These are phyloP conservation scores for Hormaphis cornu DNA, from an alignment of 1,140 invertebrate genomes.

Conservation along the genomic window DNA sequence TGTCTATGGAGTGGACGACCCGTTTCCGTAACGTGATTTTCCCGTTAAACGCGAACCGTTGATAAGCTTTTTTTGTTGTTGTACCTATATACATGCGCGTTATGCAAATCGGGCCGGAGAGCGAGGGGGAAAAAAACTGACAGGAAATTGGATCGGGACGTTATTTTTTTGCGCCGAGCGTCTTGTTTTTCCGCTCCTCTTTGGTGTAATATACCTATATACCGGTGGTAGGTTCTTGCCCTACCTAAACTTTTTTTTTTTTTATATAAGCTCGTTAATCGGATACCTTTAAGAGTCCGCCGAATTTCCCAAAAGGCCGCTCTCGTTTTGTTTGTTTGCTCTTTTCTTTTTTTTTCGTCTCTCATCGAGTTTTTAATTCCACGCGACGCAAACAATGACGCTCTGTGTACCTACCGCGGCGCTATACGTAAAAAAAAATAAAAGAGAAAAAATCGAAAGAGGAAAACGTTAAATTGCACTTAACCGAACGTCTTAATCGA, in stretches of 20 bases:
- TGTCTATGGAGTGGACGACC: too few species aligned
- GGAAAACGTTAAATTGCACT: conserved; percentile 26
- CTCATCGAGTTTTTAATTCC: not conserved
- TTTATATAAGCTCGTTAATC: not conserved
- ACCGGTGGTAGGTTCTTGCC: too few species aligned
- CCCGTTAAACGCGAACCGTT: not conserved
- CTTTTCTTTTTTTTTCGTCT: conserved; percentile 12
- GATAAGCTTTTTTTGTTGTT: conserved; percentile 22
- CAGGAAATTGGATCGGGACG: conserved; percentile 24
- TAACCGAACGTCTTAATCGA: not conserved
- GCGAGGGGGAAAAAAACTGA: not conserved
- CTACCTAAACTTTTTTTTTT: not conserved
- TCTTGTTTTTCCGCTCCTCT: not conserved
- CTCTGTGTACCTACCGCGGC: too few species aligned
- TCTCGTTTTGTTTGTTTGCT: not conserved
- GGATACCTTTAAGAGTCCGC: not conserved
- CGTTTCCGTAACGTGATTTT: not conserved
- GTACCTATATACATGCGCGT: too few species aligned
- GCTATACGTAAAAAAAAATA: too few species aligned
- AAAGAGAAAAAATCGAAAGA: not conserved
- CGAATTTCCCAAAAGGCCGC: conserved; percentile 13
- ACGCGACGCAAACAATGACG: too few species aligned
- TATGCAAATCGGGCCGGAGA: not conserved
- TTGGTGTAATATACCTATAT: too few species aligned
- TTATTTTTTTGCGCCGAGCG: not conserved